phyloP scores from a whole-genome alignment of 2,113 vertebrate genomes.

The Microcebus tavaratra region DNA sequence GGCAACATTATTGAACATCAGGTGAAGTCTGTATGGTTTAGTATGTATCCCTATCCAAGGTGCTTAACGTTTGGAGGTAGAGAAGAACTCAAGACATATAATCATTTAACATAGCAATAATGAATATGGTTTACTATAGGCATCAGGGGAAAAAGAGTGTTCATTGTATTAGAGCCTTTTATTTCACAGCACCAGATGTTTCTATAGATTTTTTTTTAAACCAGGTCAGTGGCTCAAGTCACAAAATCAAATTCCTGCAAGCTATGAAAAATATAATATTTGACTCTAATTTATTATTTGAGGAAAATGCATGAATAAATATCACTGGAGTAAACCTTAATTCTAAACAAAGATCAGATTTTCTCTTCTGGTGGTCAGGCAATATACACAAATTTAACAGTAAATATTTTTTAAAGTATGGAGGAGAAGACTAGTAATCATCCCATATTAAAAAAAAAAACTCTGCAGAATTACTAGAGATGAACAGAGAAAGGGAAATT shows the following conservation, averaged over 20 bases:
- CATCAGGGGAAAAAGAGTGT: not conserved
- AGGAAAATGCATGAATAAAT: constrained; percentile 45
- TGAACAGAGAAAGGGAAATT: constrained; percentile 11
- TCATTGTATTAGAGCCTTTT: constrained; percentile 61
- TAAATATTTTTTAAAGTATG: not conserved
- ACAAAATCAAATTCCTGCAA: constrained; percentile 70
- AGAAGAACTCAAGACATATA: constrained; percentile 59
- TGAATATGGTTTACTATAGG: constrained; percentile 57
- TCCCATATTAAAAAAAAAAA: not conserved
- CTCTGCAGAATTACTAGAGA: not conserved
- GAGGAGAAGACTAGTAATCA: not conserved
- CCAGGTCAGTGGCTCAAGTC: constrained; percentile 61
- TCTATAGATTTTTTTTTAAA: constrained; percentile 75
- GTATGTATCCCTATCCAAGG: constrained; percentile 28
- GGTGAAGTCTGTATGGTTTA: constrained; percentile 6
- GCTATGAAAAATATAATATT: constrained; percentile 47
- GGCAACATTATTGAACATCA: constrained; percentile 16
- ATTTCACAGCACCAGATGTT: constrained; percentile 67
- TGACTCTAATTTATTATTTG: constrained; percentile 71
- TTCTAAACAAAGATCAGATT: constrained; percentile 26
- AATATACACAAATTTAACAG: not conserved
- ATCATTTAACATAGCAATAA: constrained; percentile 62
- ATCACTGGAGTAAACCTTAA: constrained; percentile 7
- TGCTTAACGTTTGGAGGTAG: not conserved
- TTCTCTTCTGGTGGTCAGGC: not conserved